Evolutionary conservation across 1,140 invertebrate species (phyloP), one percentile per base, ranked within the genome.

Genomic region (Drosophila erecta): DNA sequence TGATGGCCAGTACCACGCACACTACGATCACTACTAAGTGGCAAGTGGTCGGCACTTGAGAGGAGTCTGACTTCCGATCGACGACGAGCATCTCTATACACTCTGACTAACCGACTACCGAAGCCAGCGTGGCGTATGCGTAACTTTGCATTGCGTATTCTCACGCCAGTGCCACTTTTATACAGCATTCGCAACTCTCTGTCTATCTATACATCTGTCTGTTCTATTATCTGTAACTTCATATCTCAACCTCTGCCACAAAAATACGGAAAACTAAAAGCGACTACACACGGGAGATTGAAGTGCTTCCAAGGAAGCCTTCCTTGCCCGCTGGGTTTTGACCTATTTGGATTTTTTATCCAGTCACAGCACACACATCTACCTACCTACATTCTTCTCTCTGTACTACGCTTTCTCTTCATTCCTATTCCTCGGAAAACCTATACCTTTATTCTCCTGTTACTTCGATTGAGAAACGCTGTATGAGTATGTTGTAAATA

Each of bases 401-500:
- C 30, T 43, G 7, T 50, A 41, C 60, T 41, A 37, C 24, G 15
- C 59, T 30, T 41, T 24, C 46, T 60, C 46, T 43, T 47, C 20
- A 24, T 15, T 49, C 10, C 38, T 24, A 12, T 57, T 27, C 27
- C 55, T 47, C 24, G 38, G 12, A 15, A 43, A 55, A 27, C 60
- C n/a, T 22, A 7, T 33, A 17, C 37, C 17, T 20, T 24, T 24
- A 6, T 24, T 24, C 44, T 20, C 15, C 37, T 65, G 22, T 66
- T 4, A 58, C 59, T 61, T 72, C 65, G 57, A 61, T 83, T 60
- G 58, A 71, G 67, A 75, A 87, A 72, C 65, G 72, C 76, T 89
- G 79, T 75, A 89, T 69, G 64, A 87, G 65, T 79, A 69, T 89
- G 84, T 80, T 89, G 84, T 89, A 89, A 84, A 89, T 89, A 87